phyloP scores from a whole-genome alignment of 30 jellyfish, hydroid and myxozoan species.

The Aurelia aurita complex sp. Pacific region DNA sequence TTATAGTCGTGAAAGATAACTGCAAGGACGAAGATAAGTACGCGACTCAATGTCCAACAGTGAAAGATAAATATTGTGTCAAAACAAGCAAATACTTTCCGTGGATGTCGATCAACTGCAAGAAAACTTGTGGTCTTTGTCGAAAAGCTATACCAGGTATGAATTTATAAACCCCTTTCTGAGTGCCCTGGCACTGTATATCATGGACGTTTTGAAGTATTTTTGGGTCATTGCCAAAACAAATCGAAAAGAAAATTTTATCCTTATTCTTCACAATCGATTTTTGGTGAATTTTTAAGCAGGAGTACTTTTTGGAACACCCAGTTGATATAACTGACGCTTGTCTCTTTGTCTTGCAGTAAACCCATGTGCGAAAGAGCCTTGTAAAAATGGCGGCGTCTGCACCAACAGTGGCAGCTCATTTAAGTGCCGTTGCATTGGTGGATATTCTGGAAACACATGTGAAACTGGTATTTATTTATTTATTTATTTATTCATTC shows the following conservation, averaged over 20 bases:
- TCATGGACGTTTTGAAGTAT: too few species aligned
- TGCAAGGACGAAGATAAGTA: conserved; percentile 24
- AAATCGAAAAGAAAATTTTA: too few species aligned
- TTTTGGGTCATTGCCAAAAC: too few species aligned
- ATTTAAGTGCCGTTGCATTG: not conserved
- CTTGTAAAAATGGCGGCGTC: not conserved
- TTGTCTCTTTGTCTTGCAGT: too few species aligned
- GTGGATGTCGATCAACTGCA: conserved; percentile 40
- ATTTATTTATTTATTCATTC: too few species aligned
- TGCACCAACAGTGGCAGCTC: conserved; percentile 2
- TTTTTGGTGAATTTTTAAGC: too few species aligned
- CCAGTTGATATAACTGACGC: too few species aligned
- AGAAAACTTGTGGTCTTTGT: conserved; percentile 45
- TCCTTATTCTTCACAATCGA: too few species aligned
- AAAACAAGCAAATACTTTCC: not conserved
- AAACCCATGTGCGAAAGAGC: too few species aligned
- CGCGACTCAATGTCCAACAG: conserved; percentile 8
- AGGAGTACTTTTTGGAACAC: too few species aligned
- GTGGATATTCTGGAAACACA: not conserved
- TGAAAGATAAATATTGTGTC: not conserved
- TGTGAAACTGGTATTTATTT: too few species aligned
- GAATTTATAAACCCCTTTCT: not conserved
- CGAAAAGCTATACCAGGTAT: not conserved
- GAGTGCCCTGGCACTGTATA: not conserved
- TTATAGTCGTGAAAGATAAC: not conserved